Evolutionary conservation across 2,888 invertebrate species (phyloP), one percentile per base, ranked within the genome.

Genomic region (Hirudinaria manillensis): DNA sequence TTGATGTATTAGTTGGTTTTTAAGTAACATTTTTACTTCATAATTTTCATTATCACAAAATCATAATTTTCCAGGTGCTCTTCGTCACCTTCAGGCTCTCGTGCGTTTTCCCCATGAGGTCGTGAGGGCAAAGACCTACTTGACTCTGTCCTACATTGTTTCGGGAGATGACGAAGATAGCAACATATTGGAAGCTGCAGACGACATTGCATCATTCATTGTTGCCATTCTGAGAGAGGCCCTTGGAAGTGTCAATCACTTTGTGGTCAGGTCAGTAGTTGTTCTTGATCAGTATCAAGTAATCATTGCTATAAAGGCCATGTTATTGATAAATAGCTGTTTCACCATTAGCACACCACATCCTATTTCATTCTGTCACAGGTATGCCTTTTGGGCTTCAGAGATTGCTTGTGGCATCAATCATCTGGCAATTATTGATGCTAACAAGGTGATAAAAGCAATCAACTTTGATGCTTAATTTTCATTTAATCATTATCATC

Each of bases 61-160:
- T 1, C 45, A 79, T 55, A 10, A 45, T 10, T 7, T 45, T 45
- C 13, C 45, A 45, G 45, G 45, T 1, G 77, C 81, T 4, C 78
- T 83, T 10, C 72, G 78, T 0, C 76, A 80, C 24, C 78, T 83
- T 10, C 78, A 79, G 45, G 51, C 67, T 7, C 79, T 79, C 70
- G 68, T 81, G 10, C 56, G 72, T 10, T 72, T 76, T 3, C 74
- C 76, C 24, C 76, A 79, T 10, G 78, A 74, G 13, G 81, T 83
- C 79, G 78, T 84, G 6, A 78, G 81, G 71, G 81, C 82, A 3
- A 84, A 84, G 76, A 80, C 83, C 3, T 78, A 82, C 29, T 80
- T 84, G 38, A 80, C 83, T 21, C 78, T 83, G 74, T 83, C 83
- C 10, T 83, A 83, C 75, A 79, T 84, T 36, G 79, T 83, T 7